phyloP scores from a whole-genome alignment of 2,113 vertebrate genomes.

The Toxostoma redivivum region DNA sequence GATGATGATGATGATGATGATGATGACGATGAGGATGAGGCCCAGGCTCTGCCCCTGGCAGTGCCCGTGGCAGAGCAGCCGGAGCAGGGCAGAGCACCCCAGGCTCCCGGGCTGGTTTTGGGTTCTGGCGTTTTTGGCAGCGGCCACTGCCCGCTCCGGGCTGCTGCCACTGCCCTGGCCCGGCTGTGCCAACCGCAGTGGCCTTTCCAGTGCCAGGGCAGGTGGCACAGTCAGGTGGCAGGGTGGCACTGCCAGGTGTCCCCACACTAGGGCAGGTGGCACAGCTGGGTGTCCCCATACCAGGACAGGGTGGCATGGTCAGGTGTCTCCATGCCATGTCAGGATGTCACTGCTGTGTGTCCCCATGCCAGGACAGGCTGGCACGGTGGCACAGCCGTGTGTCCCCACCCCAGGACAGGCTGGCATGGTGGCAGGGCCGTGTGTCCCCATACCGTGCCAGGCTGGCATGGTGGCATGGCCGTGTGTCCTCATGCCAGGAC shows the following conservation, averaged over 20 bases:
- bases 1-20: background rate
- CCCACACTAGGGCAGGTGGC: background rate
- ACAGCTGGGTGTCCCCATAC: too few species aligned
- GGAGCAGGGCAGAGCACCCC: conserved; percentile 58
- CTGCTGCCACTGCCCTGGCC: conserved; percentile 64
- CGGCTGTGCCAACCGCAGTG: conserved; percentile 74
- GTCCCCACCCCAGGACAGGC: too few species aligned
- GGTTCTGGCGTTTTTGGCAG: conserved; percentile 84
- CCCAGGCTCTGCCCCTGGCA: conserved; percentile 54
- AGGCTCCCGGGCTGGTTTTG: conserved; percentile 81
- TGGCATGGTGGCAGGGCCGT: too few species aligned
- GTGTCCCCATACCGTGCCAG: too few species aligned
- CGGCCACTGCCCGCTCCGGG: conserved; percentile 55
- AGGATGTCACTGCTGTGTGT: fast-evolving
- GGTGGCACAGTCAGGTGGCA: background rate
- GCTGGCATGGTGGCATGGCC: too few species aligned
- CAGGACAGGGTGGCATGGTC: background rate
- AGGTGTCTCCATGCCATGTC: too few species aligned
- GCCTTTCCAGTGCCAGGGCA: conserved; percentile 67
- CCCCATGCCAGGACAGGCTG: background rate
- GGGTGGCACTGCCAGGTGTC: too few species aligned
- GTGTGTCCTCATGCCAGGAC: too few species aligned
- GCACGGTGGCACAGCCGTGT: background rate
- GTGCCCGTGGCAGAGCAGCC: background rate
- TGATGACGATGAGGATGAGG: background rate